phyloP scores from a whole-genome alignment of 2,113 vertebrate genomes.

The Ploceus nigricollis region DNA sequence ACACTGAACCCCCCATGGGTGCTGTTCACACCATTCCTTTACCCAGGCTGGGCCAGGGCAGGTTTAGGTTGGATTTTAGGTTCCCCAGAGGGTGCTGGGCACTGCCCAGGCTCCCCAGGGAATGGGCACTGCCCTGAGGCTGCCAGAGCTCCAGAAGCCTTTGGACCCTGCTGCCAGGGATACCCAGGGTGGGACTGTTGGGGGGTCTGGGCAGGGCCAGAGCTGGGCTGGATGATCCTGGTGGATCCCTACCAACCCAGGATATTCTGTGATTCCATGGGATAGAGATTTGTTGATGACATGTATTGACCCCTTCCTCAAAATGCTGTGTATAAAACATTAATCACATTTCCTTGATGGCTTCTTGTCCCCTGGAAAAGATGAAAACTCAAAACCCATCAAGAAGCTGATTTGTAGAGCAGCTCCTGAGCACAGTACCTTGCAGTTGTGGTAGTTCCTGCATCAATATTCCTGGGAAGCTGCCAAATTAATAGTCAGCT shows the following conservation, averaged over 20 bases:
- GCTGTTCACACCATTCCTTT: not conserved
- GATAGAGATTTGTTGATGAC: not conserved
- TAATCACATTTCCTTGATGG: not conserved
- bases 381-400: not conserved
- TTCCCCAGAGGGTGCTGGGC: not conserved
- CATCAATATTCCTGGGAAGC: not conserved
- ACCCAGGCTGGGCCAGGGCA: not conserved
- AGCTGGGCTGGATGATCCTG: not conserved
- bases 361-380: not conserved
- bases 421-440: not conserved
- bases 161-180: not conserved
- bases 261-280: not conserved
- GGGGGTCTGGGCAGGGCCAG: not conserved
- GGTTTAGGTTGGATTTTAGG: fast-evolving
- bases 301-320: not conserved
- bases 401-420: not conserved
- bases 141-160: not conserved
- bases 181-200: not conserved
- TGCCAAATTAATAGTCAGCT: not conserved
- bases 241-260: fast-evolving
- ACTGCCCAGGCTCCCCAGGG: not conserved
- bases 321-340: not conserved
- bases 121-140: not conserved
- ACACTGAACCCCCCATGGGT: not conserved
- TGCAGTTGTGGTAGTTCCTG: not conserved